Base-by-base conservation (phyloP, 2,113 vertebrate species). In the Maccullochella peelii region DNA sequence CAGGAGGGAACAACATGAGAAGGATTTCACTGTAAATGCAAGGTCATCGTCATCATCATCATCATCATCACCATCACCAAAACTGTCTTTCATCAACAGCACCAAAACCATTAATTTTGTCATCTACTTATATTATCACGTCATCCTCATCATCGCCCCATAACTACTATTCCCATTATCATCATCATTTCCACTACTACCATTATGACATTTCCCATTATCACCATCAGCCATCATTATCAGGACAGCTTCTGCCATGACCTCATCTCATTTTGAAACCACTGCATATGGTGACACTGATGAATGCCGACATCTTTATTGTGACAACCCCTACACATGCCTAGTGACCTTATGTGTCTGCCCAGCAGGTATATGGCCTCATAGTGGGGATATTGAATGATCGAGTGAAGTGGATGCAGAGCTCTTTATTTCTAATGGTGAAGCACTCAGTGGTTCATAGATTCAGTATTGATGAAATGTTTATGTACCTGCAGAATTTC, bases 241-340 rank as follows among this genome's bases (percentile, higher is more conserved):
- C 44, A 52, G 52, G 5, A 62, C 76, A 27, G 42, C 36, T 49
- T 55, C 72, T 79, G 55, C 21, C 78, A 61, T 8, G 25, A 68
- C 71, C 33, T 78, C 57, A 57, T 80, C 62, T 61, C 11, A 44
- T 47, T 72, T 71, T 72, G 27, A 85, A 82, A 73, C 47, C 40
- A 4, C 73, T 54, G 33, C 40, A 30, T 59, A 59, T 33, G 18
- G 23, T 74, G 73, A 85, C 52, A 36, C 15, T 76, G 68, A 92
- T 74, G 67, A 42, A 84, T 44, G 65, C 61, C 76, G 91, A 90
- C 82, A 61, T 85, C 73, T 85, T 83, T 69, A 86, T 73, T 73
- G 69, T 78, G 71, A 73, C 55, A 49, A 61, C 33, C 20, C 52
- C 74, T 62, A 25, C 49, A 84, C 40, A 90, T 74, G 80, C 67